These are phyloP conservation scores for Drosophila paulistorum DNA, from an alignment of 1,140 invertebrate species.

Conservation along the genomic window DNA sequence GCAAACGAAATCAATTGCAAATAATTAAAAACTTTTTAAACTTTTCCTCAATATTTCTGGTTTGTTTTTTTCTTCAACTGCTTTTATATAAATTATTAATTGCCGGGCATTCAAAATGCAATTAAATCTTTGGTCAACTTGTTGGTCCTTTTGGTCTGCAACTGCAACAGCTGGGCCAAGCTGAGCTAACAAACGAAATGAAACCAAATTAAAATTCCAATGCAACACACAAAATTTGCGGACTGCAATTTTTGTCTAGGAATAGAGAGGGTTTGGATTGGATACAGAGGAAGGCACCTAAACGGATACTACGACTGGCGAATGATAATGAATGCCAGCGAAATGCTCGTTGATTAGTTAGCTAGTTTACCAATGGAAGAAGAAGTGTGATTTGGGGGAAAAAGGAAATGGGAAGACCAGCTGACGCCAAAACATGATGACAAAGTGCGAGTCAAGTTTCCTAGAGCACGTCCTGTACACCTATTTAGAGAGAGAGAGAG, in stretches of 20 bases:
- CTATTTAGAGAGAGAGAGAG: slow-evolving; percentile 32
- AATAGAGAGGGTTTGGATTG: no score
- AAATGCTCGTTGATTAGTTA: slow-evolving; percentile 70
- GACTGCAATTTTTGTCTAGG: slow-evolving; percentile 40
- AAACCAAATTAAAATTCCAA: slow-evolving; percentile 74
- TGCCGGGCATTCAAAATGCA: slow-evolving; percentile 74
- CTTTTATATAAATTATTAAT: slow-evolving; percentile 75
- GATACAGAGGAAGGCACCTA: slow-evolving; percentile 15
- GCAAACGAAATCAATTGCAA: slow-evolving; percentile 41
- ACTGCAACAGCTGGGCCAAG: slow-evolving; percentile 63
- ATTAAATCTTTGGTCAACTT: slow-evolving; percentile 79
- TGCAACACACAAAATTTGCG: slow-evolving; percentile 49
- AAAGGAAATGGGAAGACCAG: slow-evolving; percentile 16
- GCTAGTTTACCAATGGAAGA: slow-evolving; percentile 49
- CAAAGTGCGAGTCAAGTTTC: slow-evolving; percentile 57
- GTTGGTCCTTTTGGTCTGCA: slow-evolving; percentile 46
- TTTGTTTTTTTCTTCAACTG: slow-evolving; percentile 20
- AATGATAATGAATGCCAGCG: slow-evolving; percentile 58
- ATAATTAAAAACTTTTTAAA: slow-evolving; percentile 72
- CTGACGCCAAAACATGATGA: slow-evolving; percentile 54
- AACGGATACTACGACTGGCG: slow-evolving; percentile 49
- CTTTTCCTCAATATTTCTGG: slow-evolving; percentile 29
- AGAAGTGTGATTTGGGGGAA: neutral
- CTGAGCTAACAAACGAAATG: slow-evolving; percentile 45
- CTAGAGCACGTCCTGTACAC: slow-evolving; percentile 56